Evolutionary conservation across 1,140 invertebrate species (phyloP), one percentile per base, ranked within the genome.

Genomic region (Grapholita molesta): DNA sequence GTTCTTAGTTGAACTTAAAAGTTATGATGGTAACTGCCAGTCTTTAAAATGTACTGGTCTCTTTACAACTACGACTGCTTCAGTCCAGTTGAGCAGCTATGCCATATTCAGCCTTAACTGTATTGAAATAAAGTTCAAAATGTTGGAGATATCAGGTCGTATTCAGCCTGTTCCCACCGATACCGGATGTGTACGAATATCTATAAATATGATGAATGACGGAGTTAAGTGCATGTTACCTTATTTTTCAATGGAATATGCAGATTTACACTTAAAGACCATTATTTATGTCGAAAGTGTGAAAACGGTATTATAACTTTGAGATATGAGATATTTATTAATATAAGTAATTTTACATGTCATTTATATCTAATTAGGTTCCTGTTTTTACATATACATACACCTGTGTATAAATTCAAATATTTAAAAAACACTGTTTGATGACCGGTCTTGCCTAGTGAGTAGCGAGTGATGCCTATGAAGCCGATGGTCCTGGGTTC

Each of bases 171-270:
- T 48, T 48, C 42, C 42, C 15, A 48, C 15, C 42, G 8, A 48
- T 18, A 48, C 42, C 42, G 42, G 42, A 48, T 48, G 42, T 48
- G 42, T 48, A 21, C 3, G 18, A 48, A 48, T 48, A 48, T 48
- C 42, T 48, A 48, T 48, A 48, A 21, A 21, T 48, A 48, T 48
- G 18, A 48, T 48, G 18, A 48, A 48, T 6, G 42, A 6, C 18
- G 42, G 15, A 15, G n/a, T 48, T 48, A 48, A 48, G 42, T 48
- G 42, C 42, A 48, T 38, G n/a, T 48, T 48, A 18, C 42, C 42
- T 48, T 38, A 38, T 38, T 48, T 48, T 48, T 48, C 42, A 48
- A 48, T 48, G 42, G 42, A 48, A 48, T 48, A 48, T 48, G 42
- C 42, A 21, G 21, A 48, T 18, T 21, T 6, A 7, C 42, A 48